A percentile compares a stretch with the other conserved stretches of the same genome.
Evolutionary conservation across 2,113 vertebrate genomes (phyloP).

Genomic region (Brachypodius melanocephalos): DNA sequence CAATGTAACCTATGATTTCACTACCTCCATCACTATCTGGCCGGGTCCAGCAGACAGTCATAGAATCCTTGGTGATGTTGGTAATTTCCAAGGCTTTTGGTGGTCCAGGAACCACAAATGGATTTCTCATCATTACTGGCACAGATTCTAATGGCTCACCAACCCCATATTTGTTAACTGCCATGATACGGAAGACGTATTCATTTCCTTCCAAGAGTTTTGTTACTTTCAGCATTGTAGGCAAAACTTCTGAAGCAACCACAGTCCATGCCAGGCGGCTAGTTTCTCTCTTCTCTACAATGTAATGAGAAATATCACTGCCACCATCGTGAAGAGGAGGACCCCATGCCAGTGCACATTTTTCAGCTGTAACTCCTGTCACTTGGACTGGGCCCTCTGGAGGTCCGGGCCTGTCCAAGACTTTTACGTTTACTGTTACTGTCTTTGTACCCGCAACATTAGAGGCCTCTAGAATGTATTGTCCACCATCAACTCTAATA

Average conservation of each 20-base stretch:
- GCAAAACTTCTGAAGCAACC: constrained; percentile 86
- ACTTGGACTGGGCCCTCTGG: constrained; percentile 88
- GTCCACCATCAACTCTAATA: constrained; percentile 87
- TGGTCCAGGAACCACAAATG: constrained; percentile 88
- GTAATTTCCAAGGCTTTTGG: constrained; percentile 89
- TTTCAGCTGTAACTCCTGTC: constrained; percentile 88
- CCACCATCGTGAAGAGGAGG: constrained; percentile 92
- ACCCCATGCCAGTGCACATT: constrained; percentile 88
- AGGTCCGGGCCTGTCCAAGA: constrained; percentile 88
- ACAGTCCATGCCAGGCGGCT: constrained; percentile 96
- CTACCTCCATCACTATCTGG: constrained; percentile 91
- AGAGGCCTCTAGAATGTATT: constrained; percentile 86
- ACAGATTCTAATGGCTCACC: constrained; percentile 93
- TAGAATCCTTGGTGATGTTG: constrained; percentile 93
- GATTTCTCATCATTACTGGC: constrained; percentile 94
- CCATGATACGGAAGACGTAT: constrained; percentile 96
- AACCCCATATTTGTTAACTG: constrained; percentile 92
- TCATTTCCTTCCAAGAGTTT: constrained; percentile 97
- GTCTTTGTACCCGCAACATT: constrained; percentile 92
- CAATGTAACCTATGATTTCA: constrained; percentile 90
- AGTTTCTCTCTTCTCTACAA: constrained; percentile 97
- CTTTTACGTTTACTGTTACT: constrained; percentile 87
- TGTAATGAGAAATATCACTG: constrained; percentile 90
- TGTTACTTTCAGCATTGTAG: constrained; percentile 93
- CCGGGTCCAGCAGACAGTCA: constrained; percentile 96